Percentiles rank a stretch among this genome's conserved stretches.
Evolutionary conservation across 2,888 invertebrate genomes (phyloP).

Genomic region (Lysandra bellargus): DNA sequence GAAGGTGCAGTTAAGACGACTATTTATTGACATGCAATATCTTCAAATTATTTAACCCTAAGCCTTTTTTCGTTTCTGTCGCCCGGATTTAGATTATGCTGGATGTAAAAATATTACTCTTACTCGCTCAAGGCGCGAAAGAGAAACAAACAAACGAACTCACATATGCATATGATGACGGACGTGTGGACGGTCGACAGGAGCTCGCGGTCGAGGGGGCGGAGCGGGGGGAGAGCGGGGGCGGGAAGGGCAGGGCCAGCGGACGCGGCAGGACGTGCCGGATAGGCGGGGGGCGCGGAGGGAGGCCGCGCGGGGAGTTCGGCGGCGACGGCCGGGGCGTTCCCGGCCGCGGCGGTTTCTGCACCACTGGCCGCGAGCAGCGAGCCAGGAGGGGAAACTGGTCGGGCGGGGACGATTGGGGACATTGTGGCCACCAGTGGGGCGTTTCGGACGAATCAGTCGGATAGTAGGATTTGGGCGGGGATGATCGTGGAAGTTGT

Average conservation of each 20-base stretch:
- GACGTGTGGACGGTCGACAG: not conserved
- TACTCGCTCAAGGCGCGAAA: not conserved
- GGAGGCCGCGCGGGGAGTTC: not conserved
- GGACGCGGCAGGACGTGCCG: not conserved
- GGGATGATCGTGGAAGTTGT: not conserved
- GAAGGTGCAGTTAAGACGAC: not conserved
- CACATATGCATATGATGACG: not conserved
- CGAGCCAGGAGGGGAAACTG: not conserved
- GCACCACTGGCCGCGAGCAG: not conserved
- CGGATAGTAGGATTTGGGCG: not conserved
- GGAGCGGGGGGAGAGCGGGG: not conserved
- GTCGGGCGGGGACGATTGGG: not conserved
- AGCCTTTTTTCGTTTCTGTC: not conserved
- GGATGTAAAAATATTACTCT: not conserved
- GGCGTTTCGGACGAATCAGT: not conserved
- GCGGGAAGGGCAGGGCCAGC: not conserved
- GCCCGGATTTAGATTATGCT: not conserved
- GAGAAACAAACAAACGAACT: not conserved
- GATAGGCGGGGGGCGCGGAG: not conserved
- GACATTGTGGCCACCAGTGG: not conserved
- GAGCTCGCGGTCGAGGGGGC: not conserved
- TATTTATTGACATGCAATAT: not conserved
- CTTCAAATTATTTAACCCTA: not conserved
- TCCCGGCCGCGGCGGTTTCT: not conserved
- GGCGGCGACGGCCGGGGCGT: not conserved